Percentiles rank a stretch among this genome's conserved stretches.
Evolutionary conservation across 2,888 invertebrate genomes (phyloP).

Genomic region (Cosmia trapezina): DNA sequence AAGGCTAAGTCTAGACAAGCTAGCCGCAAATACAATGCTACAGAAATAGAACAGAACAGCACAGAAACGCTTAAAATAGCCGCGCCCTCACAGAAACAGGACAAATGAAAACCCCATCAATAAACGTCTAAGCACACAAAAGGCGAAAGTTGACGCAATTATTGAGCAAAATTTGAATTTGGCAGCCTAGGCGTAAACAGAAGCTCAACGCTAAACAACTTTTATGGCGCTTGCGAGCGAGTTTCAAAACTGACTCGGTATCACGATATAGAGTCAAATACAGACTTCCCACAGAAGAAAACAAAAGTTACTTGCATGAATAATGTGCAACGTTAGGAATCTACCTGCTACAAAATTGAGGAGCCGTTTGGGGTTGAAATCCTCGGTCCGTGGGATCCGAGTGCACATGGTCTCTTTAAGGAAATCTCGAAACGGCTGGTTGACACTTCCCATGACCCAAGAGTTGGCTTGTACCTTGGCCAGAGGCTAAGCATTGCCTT

Average conservation of each 20-base stretch:
- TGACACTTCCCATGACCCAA: too few relatives aligned
- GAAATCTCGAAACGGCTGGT: too few relatives aligned
- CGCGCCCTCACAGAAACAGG: not conserved
- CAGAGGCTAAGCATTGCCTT: too few relatives aligned
- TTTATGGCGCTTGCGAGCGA: slow-evolving; percentile 55
- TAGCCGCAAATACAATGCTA: not conserved
- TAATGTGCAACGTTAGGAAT: slow-evolving; percentile 22
- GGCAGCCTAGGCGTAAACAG: slow-evolving; percentile 46
- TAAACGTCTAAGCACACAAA: slow-evolving; percentile 25
- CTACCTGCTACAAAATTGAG: not conserved
- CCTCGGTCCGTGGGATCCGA: too few relatives aligned
- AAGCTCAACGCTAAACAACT: slow-evolving; percentile 55
- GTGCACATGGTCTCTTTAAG: too few relatives aligned
- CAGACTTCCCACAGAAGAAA: slow-evolving; percentile 38
- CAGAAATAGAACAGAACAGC: not conserved
- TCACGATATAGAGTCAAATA: slow-evolving; percentile 57
- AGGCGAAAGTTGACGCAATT: slow-evolving; percentile 37
- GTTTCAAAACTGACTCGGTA: slow-evolving; percentile 61
- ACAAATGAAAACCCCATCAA: slow-evolving; percentile 21
- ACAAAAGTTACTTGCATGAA: slow-evolving; percentile 42
- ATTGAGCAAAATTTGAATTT: slow-evolving; percentile 38
- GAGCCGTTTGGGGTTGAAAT: too few relatives aligned
- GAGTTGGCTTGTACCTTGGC: too few relatives aligned
- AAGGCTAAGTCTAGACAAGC: not conserved
- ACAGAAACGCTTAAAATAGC: not conserved